A percentile compares a stretch with the other conserved stretches of the same genome.
Conservation (phyloP, 2,797 vertebrate genomes). For the Leptoclinus maculatus region DNA sequence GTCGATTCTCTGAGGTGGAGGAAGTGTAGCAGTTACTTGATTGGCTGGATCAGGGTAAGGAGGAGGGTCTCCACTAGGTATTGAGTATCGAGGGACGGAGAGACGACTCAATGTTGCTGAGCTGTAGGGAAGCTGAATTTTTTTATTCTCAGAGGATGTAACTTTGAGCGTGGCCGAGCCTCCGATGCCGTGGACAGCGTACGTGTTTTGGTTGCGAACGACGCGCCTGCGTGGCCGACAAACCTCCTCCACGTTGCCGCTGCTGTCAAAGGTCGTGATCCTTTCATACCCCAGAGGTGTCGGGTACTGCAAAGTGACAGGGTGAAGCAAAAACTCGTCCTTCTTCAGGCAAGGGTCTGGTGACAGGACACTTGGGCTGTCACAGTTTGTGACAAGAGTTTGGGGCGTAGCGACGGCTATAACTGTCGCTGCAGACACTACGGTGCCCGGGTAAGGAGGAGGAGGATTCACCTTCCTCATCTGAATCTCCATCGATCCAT, state of each 20-base stretch:
- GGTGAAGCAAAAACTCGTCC: conserved; percentile 92
- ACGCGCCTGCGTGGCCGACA: conserved; percentile 94
- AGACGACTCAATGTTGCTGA: conserved; percentile 97
- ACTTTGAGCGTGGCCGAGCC: conserved; percentile 95
- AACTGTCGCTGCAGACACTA: conserved; percentile 66
- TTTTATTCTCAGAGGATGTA: conserved; percentile 92
- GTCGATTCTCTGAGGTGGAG: conserved; percentile 88
- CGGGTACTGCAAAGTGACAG: conserved; percentile 88
- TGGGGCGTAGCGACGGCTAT: conserved; percentile 62
- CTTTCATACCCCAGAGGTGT: conserved; percentile 95
- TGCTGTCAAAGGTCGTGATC: conserved; percentile 99
- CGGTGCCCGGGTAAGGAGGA: conserved; percentile 80
- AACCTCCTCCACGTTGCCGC: conserved; percentile 98
- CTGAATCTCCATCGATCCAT: conserved; percentile 87
- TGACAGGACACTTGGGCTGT: conserved; percentile 83
- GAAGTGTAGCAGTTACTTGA: conserved; percentile 87
- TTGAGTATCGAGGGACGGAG: conserved; percentile 94
- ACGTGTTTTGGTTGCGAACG: conserved; percentile 92
- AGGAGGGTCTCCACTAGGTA: conserved; percentile 95
- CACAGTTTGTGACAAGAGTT: conserved; percentile 80
- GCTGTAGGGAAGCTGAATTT: conserved; percentile 93
- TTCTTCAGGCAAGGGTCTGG: conserved; percentile 92
- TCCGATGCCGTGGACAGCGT: conserved; percentile 90
- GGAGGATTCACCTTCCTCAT: conserved; percentile 92
- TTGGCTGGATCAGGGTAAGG: conserved; percentile 94